Evolutionary conservation across 2,888 invertebrate genomes (phyloP), one percentile per base, ranked within the genome.

Genomic region (Agrochola litura): DNA sequence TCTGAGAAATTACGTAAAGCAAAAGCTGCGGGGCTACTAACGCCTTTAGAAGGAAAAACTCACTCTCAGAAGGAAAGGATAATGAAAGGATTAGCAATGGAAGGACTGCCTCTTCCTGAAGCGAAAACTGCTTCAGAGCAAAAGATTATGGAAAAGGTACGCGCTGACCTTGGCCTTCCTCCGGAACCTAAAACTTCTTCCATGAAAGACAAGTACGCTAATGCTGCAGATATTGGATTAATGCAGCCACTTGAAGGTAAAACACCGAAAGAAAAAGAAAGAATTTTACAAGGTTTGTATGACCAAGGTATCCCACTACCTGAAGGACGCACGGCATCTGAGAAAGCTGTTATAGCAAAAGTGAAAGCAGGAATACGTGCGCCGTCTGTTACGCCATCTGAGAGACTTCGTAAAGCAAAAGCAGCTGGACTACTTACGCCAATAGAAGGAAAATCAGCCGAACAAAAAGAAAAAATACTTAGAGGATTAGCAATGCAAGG

Each of bases 231-330:
- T 30, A 61, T 9, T 0, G 75, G 75, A 30, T 19, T 75, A 16
- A 2, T 76, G 43, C 61, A 76, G 1, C 75, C 75, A 4, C 43
- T 76, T 0, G 61, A 61, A 43, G 75, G n/a, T 30, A 75, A 75
- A 43, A 14, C 61, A 0, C 16, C 12, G 0, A 61, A 4, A 4
- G 75, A 75, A 75, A 75, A 75, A 75, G 60, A 52, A 60, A 30
- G 19, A 46, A 73, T 73, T 14, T 43, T 73, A 16, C 73, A 25
- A 19, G 73, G 73, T 37, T 49, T 74, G 25, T 10, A 60, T 22
- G 58, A 73, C 0, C 49, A 10, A 22, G 73, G 37, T 5, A 74
- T 74, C 16, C 37, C 74, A 6, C 10, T 74, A 8, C 74, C 74
- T 16, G 58, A 49, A 49, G 46, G 73, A 25, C 73, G 74, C 16